A percentile compares a stretch with the other conserved stretches of the same genome.
These are phyloP conservation scores for Scaptomyza parva DNA, from an alignment of 2,888 invertebrate species.

Conservation along the genomic window DNA sequence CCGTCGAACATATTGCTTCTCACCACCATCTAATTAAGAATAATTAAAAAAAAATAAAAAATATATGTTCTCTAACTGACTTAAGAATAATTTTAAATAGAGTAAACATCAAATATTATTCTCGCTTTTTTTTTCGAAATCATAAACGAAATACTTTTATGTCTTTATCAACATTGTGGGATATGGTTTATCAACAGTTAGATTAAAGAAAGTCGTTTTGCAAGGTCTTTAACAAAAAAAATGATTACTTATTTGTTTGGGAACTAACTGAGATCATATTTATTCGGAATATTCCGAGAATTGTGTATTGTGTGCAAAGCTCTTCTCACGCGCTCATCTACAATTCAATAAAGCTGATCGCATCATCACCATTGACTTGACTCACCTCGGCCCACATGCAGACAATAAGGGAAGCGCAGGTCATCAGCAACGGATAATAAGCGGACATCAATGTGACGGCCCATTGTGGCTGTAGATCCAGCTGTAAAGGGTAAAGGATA, in stretches of 20 bases:
- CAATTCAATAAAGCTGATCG: neutral
- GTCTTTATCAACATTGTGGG: constrained; percentile 2
- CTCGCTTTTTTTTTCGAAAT: constrained; percentile 11
- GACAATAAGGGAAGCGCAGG: constrained; percentile 95
- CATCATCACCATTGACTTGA: constrained; percentile 45
- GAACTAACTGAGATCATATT: too few species aligned
- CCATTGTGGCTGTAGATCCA: constrained; percentile 93
- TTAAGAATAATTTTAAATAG: constrained; percentile 15
- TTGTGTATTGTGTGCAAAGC: neutral
- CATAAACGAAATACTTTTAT: constrained; percentile 6
- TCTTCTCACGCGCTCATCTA: neutral
- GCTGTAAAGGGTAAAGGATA: constrained; percentile 85
- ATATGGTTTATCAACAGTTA: constrained; percentile 13
- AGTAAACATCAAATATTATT: constrained; percentile 9
- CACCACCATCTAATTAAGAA: constrained; percentile 10
- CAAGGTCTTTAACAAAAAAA: too few species aligned
- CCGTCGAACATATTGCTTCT: neutral
- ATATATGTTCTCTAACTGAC: too few species aligned
- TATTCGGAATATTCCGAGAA: neutral
- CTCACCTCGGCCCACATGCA: constrained; percentile 98
- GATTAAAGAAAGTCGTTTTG: constrained; percentile 19
- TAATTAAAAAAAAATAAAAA: constrained; percentile 4
- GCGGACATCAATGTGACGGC: constrained; percentile 94
- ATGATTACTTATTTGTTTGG: constrained; percentile 6
- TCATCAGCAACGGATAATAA: constrained; percentile 95